Conservation (phyloP, 2,888 invertebrate genomes). For the Pachymerium ferrugineum region DNA sequence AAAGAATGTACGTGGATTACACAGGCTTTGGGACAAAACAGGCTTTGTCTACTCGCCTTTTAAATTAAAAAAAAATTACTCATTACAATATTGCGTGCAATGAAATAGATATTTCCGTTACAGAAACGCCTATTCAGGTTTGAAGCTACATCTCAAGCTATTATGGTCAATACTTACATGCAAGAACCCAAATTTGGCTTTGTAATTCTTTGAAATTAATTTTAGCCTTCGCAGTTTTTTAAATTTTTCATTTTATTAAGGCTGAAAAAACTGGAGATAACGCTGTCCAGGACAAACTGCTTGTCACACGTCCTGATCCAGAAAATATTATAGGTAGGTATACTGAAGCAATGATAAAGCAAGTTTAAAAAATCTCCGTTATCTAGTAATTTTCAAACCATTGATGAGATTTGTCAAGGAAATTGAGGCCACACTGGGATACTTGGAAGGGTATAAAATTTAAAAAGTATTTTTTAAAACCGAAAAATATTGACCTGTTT, state of each 20-base stretch:
- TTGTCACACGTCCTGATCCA: conserved; percentile 62
- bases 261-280: conserved; percentile 37
- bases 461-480: not conserved
- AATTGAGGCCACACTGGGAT: conserved; percentile 64
- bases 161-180: too few species aligned
- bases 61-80: too few species aligned
- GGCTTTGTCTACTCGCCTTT: too few species aligned
- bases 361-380: conserved; percentile 58
- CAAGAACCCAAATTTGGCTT: not conserved
- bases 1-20: conserved; percentile 39
- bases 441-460: conserved; percentile 37
- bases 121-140: not conserved
- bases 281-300: conserved; percentile 52
- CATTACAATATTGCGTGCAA: too few species aligned
- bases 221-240: not conserved
- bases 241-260: not conserved
- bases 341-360: not conserved
- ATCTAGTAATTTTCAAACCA: conserved; percentile 71
- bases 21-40: too few species aligned
- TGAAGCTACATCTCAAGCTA: not conserved
- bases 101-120: too few species aligned
- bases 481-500: not conserved
- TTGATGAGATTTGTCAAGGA: conserved; percentile 76
- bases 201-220: not conserved
- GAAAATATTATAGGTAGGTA: conserved; percentile 50